Base-by-base conservation (phyloP, 2,888 invertebrate genomes). In the Ichneumoninae sp. region DNA sequence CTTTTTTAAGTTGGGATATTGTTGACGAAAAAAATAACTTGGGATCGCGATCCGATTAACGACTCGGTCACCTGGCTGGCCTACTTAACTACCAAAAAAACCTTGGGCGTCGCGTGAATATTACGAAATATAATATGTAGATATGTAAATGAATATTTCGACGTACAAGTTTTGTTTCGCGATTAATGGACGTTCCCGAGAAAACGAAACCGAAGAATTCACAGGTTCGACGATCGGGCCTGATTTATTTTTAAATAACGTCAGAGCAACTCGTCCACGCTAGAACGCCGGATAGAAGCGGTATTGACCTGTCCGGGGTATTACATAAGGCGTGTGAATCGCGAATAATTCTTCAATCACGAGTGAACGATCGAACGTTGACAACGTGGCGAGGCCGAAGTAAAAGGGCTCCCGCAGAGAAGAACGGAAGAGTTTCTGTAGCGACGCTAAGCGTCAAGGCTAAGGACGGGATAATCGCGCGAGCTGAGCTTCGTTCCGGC, bases 311-410 rank as follows among this genome's bases (percentile, higher is more conserved):
- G 89, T 76, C 82, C 87, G 88, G 73, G 60, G 22, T 91, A 90
- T 93, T 93, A 93, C 93, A 93, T 93, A 93, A 93, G 92, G 83
- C 88, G 79, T 40, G 87, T 40, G 87, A 86, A 86, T 87, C 86
- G 71, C 65, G 76, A 84, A 73, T 68, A 65, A 54, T 63, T 73
- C 54, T 36, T 76, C 71, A 80, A 84, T 77, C 73, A 57, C 81
- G 81, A 81, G 77, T 68, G 70, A 81, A 78, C 63, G 81, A 78
- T 74, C 81, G 65, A 47, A 52, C 19, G 10, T 10, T 22, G 47
- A 71, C 77, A 77, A 83, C 77, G 84, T 70, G 75, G 81, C 52
- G 54, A 40, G 65, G 16, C 40, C 19, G 10, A 16, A 57, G 57
- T 26, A 57, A 57, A 30, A 33, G 19, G 22, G 5, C 68, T 65